These are phyloP conservation scores for Sipha flava DNA, from an alignment of 1,140 invertebrate genomes.

Conservation along the genomic window DNA sequence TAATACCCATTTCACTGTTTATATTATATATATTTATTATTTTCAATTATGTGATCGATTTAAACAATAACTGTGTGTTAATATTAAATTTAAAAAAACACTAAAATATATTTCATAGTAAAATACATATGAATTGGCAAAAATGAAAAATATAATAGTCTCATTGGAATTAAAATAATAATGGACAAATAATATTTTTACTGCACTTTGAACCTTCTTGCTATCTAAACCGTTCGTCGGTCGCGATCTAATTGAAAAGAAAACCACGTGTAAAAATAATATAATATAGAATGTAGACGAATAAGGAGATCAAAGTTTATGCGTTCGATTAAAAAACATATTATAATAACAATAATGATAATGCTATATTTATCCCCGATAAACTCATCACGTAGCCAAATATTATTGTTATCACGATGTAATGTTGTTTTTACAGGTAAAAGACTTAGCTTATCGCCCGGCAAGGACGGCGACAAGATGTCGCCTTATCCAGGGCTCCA, in stretches of 20 bases:
- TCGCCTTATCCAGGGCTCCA: constrained; percentile 37
- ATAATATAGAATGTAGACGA: not conserved
- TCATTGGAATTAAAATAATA: not conserved
- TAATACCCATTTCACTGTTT: no score
- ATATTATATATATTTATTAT: no score
- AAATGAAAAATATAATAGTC: not conserved
- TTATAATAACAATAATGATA: not conserved
- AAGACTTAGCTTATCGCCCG: constrained; percentile 37
- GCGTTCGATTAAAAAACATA: not conserved
- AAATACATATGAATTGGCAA: not conserved
- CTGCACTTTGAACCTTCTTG: not conserved
- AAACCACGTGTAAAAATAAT: not conserved
- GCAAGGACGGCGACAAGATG: constrained; percentile 39
- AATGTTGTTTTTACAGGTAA: constrained; percentile 18
- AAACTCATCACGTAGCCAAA: not conserved
- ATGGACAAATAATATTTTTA: not conserved
- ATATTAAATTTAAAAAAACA: not conserved
- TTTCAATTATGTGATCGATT: no score
- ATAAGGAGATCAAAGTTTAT: not conserved
- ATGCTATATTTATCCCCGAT: not conserved
- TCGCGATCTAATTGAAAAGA: not conserved
- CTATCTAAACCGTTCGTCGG: not conserved
- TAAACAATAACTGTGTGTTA: no score
- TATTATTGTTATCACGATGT: not conserved
- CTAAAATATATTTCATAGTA: not conserved